These are phyloP conservation scores for Calliopum simillimum DNA, from an alignment of 2,888 invertebrate species.

Conservation along the genomic window DNA sequence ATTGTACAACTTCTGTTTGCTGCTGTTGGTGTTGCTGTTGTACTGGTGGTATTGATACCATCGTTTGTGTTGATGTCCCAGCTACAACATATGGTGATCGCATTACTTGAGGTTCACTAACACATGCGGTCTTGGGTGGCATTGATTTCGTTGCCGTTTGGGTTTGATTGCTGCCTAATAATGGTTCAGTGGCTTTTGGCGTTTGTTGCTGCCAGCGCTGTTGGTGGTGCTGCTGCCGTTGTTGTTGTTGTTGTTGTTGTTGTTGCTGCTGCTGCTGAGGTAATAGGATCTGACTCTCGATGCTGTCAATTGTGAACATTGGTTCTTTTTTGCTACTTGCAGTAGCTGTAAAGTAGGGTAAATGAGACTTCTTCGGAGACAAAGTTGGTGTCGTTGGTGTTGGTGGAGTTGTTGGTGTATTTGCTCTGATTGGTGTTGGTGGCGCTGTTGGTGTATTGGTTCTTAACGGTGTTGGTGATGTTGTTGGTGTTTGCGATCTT, in stretches of 20 bases:
- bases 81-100: slow-evolving; percentile 2
- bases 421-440: slow-evolving; percentile 44
- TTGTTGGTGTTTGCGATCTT: slow-evolving; percentile 42
- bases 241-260: slow-evolving; percentile 24
- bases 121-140: slow-evolving; percentile 40
- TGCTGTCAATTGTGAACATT: slow-evolving; percentile 27
- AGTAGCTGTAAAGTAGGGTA: slow-evolving; percentile 42
- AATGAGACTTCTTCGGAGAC: slow-evolving; percentile 44
- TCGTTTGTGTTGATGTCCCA: slow-evolving; percentile 11
- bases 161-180: slow-evolving; percentile 37
- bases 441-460: slow-evolving; percentile 40
- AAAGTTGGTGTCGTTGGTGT: slow-evolving; percentile 50
- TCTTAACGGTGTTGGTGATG: slow-evolving; percentile 46
- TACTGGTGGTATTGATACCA: slow-evolving; percentile 31
- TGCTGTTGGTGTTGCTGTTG: slow-evolving; percentile 39
- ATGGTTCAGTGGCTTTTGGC: slow-evolving; percentile 34
- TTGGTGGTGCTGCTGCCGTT: slow-evolving; percentile 29
- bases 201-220: slow-evolving; percentile 30
- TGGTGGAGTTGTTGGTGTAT: slow-evolving; percentile 44
- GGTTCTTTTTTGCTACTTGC: neutral
- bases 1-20: slow-evolving; percentile 54
- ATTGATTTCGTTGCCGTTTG: slow-evolving; percentile 29
- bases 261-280: slow-evolving; percentile 28
- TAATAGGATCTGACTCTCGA: slow-evolving; percentile 36
- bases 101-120: slow-evolving; percentile 40